phyloP scores from a whole-genome alignment of 2,888 invertebrate species.

The Lycocerus yunnanus region DNA sequence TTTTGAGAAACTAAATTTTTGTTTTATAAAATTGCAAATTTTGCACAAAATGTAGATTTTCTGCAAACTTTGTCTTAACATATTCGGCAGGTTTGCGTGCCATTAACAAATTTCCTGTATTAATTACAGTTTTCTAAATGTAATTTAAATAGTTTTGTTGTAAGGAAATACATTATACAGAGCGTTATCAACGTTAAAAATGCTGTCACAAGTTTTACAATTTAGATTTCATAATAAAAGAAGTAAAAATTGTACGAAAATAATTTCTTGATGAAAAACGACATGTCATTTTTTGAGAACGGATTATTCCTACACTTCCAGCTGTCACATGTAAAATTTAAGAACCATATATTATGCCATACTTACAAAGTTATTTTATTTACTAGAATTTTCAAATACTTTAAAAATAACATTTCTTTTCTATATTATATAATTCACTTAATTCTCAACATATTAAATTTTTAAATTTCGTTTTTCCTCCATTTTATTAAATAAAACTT shows the following conservation, averaged over 20 bases:
- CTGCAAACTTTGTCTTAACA: too few species aligned
- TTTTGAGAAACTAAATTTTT: too few species aligned
- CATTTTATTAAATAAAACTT: background rate
- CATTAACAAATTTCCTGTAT: too few species aligned
- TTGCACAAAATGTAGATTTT: too few species aligned
- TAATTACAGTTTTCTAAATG: background rate
- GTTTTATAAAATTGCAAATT: too few species aligned
- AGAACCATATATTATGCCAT: background rate
- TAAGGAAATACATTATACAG: background rate
- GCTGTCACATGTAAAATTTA: background rate
- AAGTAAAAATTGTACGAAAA: background rate
- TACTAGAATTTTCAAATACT: background rate
- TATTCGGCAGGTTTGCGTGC: too few species aligned
- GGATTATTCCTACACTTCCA: background rate
- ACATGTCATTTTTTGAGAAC: background rate
- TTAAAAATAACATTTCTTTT: background rate
- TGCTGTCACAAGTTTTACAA: background rate
- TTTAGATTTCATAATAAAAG: background rate
- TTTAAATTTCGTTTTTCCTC: background rate
- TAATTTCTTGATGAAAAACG: background rate
- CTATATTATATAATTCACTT: background rate
- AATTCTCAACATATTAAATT: background rate
- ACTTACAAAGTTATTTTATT: background rate
- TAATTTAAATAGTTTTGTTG: background rate
- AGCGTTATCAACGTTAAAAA: background rate